phyloP scores from a whole-genome alignment of 1,140 invertebrate species.

The Sycobia sp. region DNA sequence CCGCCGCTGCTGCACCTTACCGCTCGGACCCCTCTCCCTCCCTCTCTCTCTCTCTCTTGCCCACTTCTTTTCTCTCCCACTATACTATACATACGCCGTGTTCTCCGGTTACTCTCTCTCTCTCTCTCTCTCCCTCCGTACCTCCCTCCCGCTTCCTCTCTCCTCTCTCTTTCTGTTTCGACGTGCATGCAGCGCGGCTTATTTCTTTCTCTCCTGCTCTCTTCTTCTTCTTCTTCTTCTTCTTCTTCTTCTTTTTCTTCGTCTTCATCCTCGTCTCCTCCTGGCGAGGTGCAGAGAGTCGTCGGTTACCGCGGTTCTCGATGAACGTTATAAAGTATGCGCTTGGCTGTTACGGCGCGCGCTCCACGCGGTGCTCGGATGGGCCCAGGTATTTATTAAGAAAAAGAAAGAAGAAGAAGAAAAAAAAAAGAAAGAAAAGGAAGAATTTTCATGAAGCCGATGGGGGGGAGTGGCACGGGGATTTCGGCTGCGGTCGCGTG shows the following conservation, averaged over 20 bases:
- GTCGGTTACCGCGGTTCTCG: too few relatives aligned
- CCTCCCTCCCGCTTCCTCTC: not conserved
- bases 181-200: not conserved
- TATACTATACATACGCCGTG: constrained; percentile 33
- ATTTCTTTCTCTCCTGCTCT: not conserved
- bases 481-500: too few relatives aligned
- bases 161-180: constrained; percentile 20
- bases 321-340: too few relatives aligned
- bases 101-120: constrained; percentile 21
- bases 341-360: too few relatives aligned
- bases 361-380: too few relatives aligned
- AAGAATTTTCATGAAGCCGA: too few relatives aligned
- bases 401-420: too few relatives aligned
- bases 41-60: constrained; percentile 11
- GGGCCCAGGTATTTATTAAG: too few relatives aligned
- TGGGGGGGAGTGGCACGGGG: too few relatives aligned
- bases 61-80: constrained; percentile 31
- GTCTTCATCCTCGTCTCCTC: not conserved
- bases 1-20: constrained; percentile 29
- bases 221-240: not conserved
- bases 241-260: not conserved
- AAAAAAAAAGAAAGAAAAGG: too few relatives aligned
- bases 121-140: not conserved
- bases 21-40: constrained; percentile 5
- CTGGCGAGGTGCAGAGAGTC: not conserved